These are phyloP conservation scores for Drosophila orena DNA, from an alignment of 1,140 invertebrate species.

Conservation along the genomic window DNA sequence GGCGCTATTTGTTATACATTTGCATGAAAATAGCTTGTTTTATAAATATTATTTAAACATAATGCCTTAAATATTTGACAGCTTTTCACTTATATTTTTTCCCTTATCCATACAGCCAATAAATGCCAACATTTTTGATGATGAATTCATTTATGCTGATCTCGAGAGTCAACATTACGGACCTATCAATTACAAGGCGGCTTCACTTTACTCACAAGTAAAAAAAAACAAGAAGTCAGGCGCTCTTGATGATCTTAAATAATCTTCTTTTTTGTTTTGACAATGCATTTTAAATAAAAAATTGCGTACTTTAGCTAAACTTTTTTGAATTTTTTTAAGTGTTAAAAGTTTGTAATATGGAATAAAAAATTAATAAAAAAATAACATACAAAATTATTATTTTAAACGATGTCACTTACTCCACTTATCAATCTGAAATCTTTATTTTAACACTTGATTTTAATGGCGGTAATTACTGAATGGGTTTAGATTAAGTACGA, in stretches of 20 bases:
- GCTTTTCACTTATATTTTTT: not conserved
- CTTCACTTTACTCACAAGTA: slow-evolving; percentile 90
- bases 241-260: slow-evolving; percentile 69
- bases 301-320: not conserved
- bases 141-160: slow-evolving; percentile 95
- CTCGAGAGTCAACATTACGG: slow-evolving; percentile 91
- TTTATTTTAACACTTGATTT: too few relatives aligned
- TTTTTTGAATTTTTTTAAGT: too few relatives aligned
- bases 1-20: not conserved
- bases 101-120: slow-evolving; percentile 81
- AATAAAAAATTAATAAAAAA: too few relatives aligned
- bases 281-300: not conserved
- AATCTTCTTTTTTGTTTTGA: not conserved
- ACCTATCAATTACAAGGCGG: slow-evolving; percentile 95
- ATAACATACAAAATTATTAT: too few relatives aligned
- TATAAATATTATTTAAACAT: not conserved
- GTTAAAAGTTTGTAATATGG: too few relatives aligned
- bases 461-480: too few relatives aligned
- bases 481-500: too few relatives aligned
- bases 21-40: slow-evolving; percentile 8
- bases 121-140: slow-evolving; percentile 87
- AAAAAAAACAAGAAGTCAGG: slow-evolving; percentile 87
- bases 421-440: too few relatives aligned
- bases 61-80: not conserved
- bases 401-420: too few relatives aligned